phyloP scores from a whole-genome alignment of 2,113 vertebrate species.

The Ophiodon elongatus region DNA sequence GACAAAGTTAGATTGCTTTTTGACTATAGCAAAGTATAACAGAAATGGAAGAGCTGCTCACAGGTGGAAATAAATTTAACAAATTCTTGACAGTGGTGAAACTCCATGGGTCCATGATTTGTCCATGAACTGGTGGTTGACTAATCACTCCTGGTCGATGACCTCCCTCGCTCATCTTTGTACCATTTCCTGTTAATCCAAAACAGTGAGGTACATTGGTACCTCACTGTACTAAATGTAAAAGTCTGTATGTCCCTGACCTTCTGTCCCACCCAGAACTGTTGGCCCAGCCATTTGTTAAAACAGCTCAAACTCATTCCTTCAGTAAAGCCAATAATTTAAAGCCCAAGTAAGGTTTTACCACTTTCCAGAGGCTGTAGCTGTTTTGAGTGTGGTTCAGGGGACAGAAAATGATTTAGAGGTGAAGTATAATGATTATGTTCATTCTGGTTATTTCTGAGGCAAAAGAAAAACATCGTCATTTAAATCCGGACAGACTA shows the following conservation, averaged over 20 bases:
- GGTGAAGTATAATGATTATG: constrained; percentile 72
- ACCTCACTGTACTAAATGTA: not conserved
- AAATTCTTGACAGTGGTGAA: too few relatives aligned
- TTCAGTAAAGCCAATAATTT: constrained; percentile 61
- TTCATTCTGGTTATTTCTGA: constrained; percentile 69
- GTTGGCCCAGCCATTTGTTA: constrained; percentile 47
- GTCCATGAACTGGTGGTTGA: not conserved
- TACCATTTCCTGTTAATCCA: not conserved
- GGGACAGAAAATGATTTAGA: constrained; percentile 75
- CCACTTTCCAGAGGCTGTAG: constrained; percentile 66
- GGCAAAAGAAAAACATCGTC: constrained; percentile 58
- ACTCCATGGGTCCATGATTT: too few relatives aligned
- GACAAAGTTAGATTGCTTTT: too few relatives aligned
- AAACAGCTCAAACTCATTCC: constrained; percentile 58
- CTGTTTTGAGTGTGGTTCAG: constrained; percentile 64
- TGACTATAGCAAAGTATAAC: too few relatives aligned
- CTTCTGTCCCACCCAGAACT: constrained; percentile 27
- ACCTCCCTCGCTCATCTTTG: not conserved
- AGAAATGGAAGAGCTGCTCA: too few relatives aligned
- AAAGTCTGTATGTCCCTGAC: not conserved
- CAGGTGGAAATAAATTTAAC: too few relatives aligned
- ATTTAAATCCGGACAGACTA: constrained; percentile 65
- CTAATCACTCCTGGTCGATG: not conserved
- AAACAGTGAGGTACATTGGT: not conserved
- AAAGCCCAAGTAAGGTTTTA: constrained; percentile 55